Base-by-base conservation (phyloP, 2,888 invertebrate genomes). In the Leptothorax acervorum region DNA sequence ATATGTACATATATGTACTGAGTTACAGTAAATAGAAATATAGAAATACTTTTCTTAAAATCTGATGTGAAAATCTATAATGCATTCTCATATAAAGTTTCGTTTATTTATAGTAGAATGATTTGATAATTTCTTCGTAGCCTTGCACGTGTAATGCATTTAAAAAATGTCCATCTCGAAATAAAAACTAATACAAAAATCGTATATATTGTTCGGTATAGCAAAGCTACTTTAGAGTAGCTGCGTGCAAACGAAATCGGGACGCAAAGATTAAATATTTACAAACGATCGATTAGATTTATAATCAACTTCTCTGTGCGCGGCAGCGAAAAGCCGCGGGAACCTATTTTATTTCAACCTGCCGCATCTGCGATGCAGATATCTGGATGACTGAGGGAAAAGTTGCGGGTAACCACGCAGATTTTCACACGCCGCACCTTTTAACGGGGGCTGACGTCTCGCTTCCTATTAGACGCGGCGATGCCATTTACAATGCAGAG, bases 401-500 rank as follows among this genome's bases (percentile, higher is more conserved):
- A 73, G 51, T 71, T 53, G 65, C 62, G 55, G 78, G 66, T 35
- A 31, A 70, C 83, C 68, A 68, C 53, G 81, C 51, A 23, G 53
- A 85, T 85, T 75, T 89, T 55, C 78, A 28, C 60, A 28, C 60
- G 39, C 53, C 51, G 23, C 42, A 31, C 5, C 15, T 15, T 15
- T 15, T 31, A 81, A 73, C 48, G 48, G 18, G 9, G n/a, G 11
- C 28, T 9, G 71, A 79, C 45, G 23, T 71, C 28, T 45, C 71
- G 73, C 48, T 60, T 45, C 12, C 74, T 23, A 12, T 73, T 48
- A 73, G 48, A 81, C 15, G n/a, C 53, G 28, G 31, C 53, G 35
- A 60, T 71, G 70, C 28, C 51, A 90, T 89, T 81, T 89, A 87
- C 87, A 90, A 90, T 90, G 87, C 84, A 89, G 82, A 88, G 45